Conservation (phyloP, 2,888 invertebrate genomes). For the Callosobruchus maculatus region DNA sequence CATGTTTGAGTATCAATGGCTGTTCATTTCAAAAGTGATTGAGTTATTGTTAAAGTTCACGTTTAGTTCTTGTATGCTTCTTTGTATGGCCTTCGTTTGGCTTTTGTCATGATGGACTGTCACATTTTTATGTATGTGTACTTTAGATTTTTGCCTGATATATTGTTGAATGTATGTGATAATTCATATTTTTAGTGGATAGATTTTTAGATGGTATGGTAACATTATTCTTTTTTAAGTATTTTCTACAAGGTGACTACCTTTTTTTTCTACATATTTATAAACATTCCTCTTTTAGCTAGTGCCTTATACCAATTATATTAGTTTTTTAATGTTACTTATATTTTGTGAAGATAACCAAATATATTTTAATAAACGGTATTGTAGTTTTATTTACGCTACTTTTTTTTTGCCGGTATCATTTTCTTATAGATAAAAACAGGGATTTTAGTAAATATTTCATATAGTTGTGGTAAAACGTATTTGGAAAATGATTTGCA, state of each 20-base stretch:
- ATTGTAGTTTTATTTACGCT: not conserved
- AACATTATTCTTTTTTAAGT: not conserved
- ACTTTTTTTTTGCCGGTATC: too few relatives aligned
- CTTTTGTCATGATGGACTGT: conserved; percentile 13
- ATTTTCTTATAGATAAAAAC: too few relatives aligned
- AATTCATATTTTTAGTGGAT: conserved; percentile 11
- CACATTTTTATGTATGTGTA: conserved; percentile 12
- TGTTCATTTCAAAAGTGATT: conserved; percentile 16
- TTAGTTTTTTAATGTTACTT: conserved; percentile 17
- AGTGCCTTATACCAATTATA: conserved; percentile 23
- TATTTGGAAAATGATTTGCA: too few relatives aligned
- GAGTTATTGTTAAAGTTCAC: conserved; percentile 18
- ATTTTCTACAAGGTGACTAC: conserved; percentile 10
- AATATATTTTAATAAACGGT: conserved; percentile 17
- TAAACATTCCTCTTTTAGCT: conserved; percentile 23
- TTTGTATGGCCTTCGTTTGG: conserved; percentile 8
- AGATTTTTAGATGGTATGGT: conserved; percentile 1
- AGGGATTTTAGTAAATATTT: too few relatives aligned
- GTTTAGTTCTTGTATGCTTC: conserved; percentile 14
- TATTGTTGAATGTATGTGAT: conserved; percentile 20
- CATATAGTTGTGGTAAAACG: too few relatives aligned
- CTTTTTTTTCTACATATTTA: conserved; percentile 15
- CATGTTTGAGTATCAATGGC: conserved; percentile 13
- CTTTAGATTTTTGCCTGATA: conserved; percentile 11
- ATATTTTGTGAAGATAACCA: conserved; percentile 21